These are phyloP conservation scores for Scomber scombrus DNA, from an alignment of 2,113 vertebrate species.

Conservation along the genomic window DNA sequence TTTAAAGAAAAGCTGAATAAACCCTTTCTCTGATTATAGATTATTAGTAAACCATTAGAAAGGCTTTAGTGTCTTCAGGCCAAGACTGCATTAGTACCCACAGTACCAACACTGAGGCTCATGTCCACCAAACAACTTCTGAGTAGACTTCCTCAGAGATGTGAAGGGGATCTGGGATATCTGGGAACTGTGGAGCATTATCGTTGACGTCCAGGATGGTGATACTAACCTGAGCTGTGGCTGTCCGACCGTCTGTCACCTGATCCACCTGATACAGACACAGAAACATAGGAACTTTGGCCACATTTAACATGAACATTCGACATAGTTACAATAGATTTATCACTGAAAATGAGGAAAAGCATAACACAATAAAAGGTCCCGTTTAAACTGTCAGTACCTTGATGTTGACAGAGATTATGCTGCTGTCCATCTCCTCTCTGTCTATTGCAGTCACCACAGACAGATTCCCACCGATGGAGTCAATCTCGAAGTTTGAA, in stretches of 20 bases:
- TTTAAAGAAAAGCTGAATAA: no score
- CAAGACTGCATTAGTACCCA: no score
- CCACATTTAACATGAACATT: no score
- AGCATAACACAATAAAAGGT: no score
- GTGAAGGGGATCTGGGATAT: constrained; percentile 66
- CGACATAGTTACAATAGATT: no score
- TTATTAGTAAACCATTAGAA: constrained; percentile 66
- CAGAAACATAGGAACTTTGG: not conserved
- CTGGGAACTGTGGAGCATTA: constrained; percentile 86
- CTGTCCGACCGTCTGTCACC: constrained; percentile 63
- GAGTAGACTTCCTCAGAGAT: constrained; percentile 78
- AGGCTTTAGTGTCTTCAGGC: no score
- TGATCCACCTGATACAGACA: constrained; percentile 74
- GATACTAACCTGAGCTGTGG: constrained; percentile 82
- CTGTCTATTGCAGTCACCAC: constrained; percentile 78
- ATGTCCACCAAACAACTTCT: accelerated
- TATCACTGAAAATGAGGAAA: no score
- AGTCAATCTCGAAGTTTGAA: constrained; percentile 63
- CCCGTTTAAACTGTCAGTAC: constrained; percentile 62
- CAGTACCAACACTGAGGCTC: no score
- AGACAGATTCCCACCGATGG: constrained; percentile 75
- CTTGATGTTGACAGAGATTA: constrained; percentile 81
- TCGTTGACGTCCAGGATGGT: constrained; percentile 87
- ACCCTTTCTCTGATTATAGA: no score
- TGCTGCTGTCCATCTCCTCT: constrained; percentile 73